Evolutionary conservation across 2,113 vertebrate species (phyloP).

Genomic region (Stigmatopora nigra): DNA sequence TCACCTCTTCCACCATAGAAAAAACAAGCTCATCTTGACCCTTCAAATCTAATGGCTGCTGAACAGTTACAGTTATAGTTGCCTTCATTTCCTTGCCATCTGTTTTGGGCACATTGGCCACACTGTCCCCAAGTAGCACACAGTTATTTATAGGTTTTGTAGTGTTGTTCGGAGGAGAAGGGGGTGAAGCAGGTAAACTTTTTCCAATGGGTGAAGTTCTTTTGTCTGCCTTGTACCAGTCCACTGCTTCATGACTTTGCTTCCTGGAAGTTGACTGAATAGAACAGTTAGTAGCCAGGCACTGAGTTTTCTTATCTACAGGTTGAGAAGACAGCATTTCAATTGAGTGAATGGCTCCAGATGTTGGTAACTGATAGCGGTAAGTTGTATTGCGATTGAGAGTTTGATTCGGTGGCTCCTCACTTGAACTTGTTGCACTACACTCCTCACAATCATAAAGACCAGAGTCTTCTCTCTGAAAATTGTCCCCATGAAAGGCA

Average conservation of each 20-base stretch:
- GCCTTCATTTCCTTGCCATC: constrained; percentile 78
- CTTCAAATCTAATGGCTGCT: constrained; percentile 87
- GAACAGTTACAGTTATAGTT: constrained; percentile 88
- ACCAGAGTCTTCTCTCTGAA: constrained; percentile 74
- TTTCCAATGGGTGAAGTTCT: constrained; percentile 86
- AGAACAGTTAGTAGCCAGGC: constrained; percentile 55
- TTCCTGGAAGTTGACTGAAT: constrained; percentile 51
- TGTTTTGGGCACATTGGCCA: constrained; percentile 45
- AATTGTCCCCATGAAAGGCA: constrained; percentile 46
- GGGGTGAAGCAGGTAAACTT: constrained; percentile 79
- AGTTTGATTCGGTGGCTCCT: constrained; percentile 74
- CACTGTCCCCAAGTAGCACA: constrained; percentile 43
- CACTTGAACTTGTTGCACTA: constrained; percentile 74
- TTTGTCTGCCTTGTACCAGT: constrained; percentile 73
- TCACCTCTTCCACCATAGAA: constrained; percentile 91
- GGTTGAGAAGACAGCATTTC: constrained; percentile 72
- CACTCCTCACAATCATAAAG: constrained; percentile 83
- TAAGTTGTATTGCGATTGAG: constrained; percentile 57
- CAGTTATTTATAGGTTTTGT: constrained; percentile 60
- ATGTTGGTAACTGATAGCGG: constrained; percentile 53
- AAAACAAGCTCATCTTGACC: constrained; percentile 95
- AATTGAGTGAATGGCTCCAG: constrained; percentile 16
- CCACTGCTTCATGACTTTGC: constrained; percentile 55
- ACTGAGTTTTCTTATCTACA: constrained; percentile 65
- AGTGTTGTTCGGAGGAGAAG: constrained; percentile 45